These are phyloP conservation scores for Tenthredo scrophulariae DNA, from an alignment of 2,888 invertebrate genomes.

Conservation along the genomic window DNA sequence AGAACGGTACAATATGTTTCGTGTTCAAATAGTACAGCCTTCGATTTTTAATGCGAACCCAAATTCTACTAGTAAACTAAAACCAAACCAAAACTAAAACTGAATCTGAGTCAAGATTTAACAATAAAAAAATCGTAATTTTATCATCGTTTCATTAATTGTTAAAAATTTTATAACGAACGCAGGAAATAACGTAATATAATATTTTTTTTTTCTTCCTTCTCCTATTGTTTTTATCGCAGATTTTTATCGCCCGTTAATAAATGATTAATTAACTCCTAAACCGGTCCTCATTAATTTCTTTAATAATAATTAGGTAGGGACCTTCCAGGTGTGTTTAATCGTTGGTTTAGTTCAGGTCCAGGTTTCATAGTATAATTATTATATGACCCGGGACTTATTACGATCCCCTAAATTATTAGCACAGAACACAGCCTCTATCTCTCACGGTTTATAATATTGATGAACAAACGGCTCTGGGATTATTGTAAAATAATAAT, in stretches of 20 bases:
- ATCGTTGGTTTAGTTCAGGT: neutral
- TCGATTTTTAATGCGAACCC: neutral
- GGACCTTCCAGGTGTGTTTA: conserved; percentile 20
- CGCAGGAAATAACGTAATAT: neutral
- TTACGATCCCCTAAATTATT: conserved; percentile 8
- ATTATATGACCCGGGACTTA: neutral
- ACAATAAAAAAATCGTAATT: neutral
- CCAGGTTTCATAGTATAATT: conserved; percentile 18
- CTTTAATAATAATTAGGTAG: conserved; percentile 14
- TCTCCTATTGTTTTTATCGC: neutral
- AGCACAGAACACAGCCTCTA: neutral
- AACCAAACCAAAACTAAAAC: neutral
- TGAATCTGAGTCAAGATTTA: neutral
- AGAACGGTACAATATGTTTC: conserved; percentile 8
- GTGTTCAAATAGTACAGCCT: neutral
- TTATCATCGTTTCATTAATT: neutral
- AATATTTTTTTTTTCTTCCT: neutral
- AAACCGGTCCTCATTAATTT: neutral
- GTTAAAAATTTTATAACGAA: neutral
- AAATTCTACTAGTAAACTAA: neutral
- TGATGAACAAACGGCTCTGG: neutral
- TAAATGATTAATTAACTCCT: neutral
- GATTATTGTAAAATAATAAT: neutral
- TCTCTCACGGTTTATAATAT: neutral
- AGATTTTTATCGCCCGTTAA: neutral